Conservation (phyloP, 2,797 vertebrate genomes). For the Hephaestus fuliginosus region DNA sequence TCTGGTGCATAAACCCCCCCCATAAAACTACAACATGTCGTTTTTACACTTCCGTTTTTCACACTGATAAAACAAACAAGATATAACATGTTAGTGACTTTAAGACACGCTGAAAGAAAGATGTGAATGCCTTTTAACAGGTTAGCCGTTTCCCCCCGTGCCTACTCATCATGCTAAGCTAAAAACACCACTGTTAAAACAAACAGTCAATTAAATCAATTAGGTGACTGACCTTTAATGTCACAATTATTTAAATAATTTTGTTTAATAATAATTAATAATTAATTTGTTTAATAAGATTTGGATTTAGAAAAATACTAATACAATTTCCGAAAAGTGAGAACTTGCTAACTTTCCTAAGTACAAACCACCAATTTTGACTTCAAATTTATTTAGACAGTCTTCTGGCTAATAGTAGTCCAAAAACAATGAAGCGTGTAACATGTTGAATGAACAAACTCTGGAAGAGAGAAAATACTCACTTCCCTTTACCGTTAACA, state of each 20-base stretch:
- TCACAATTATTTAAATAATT: too few species aligned
- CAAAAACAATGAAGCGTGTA: neutral
- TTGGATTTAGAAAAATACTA: neutral
- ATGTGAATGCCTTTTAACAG: neutral
- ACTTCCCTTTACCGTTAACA: constrained; percentile 56
- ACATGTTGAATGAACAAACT: constrained; percentile 50
- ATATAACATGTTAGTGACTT: neutral
- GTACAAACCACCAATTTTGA: neutral
- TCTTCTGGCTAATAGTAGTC: neutral
- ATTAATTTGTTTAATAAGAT: neutral
- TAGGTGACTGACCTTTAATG: too few species aligned
- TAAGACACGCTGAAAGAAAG: neutral
- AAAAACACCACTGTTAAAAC: neutral
- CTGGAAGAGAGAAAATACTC: neutral
- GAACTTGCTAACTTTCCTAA: neutral
- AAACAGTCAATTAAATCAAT: neutral
- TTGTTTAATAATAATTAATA: too few species aligned
- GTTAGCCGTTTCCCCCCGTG: neutral
- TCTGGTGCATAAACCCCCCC: neutral
- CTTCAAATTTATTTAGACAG: neutral
- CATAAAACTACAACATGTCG: neutral
- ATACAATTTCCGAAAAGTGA: neutral
- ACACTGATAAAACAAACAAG: neutral
- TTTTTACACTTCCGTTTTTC: neutral
- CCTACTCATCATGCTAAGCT: neutral